Evolutionary conservation across 2,888 invertebrate genomes (phyloP), one percentile per base, ranked within the genome.

Genomic region (Sarcophaga rosellei): DNA sequence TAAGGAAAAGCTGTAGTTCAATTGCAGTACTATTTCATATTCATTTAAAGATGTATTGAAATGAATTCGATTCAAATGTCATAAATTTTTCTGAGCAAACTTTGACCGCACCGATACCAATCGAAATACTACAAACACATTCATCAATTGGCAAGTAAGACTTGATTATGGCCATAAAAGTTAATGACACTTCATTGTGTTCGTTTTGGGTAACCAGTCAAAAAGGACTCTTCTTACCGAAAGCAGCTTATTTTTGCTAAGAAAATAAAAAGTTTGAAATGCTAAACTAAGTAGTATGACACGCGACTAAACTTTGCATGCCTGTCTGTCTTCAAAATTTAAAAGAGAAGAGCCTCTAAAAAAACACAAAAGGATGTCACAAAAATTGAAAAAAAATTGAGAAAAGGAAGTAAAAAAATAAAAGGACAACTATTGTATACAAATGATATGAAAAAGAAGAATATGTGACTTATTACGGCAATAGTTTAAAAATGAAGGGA

Each of bases 231-330:
- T 61, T 63, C 15, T 66, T 66, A 61, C 53, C n/a, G n/a, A n/a
- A 78, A 78, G 47, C 23, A 23, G 8, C 15, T 47, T 6, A 62
- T 35, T 35, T 35, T 35, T 8, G 35, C 8, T 2, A 35, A 35
- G 35, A 35, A 10, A 35, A 35, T 8, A 35, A 35, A 25, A 61
- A 76, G 68, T 74, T 78, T 20, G 23, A 35, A 76, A 81, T 45
- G 62, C 47, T 62, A 21, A 53, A 15, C 69, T 68, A 63, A 47
- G 35, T 35, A 35, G 35, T 35, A 53, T 84, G 86, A 84, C 86
- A 86, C 86, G 86, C 86, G 86, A 84, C 86, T 78, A 81, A 79
- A 76, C 70, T 47, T 75, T 84, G 81, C 84, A 81, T 86, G 81
- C 62, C 57, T 59, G 4, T 23, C 57, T 70, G 45, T 65, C 62